Evolutionary conservation across 2,113 vertebrate species (phyloP).

Genomic region (Ptychochromis oligacanthus): DNA sequence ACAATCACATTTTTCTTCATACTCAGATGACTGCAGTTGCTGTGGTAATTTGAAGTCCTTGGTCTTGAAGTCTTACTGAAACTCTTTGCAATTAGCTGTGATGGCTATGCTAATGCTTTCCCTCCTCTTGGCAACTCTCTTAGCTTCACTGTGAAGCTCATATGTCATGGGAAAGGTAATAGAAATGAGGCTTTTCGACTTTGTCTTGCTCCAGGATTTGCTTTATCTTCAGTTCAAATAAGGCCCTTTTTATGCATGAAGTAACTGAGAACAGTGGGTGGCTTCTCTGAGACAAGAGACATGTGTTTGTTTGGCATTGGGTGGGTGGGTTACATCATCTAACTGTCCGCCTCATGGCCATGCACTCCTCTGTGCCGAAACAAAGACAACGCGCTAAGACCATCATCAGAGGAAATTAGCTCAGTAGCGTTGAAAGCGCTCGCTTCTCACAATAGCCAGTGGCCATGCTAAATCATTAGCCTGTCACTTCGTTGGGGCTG

Average conservation of each 20-base stretch:
- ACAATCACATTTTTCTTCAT: slow-evolving; percentile 2
- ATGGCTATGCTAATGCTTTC: slow-evolving; percentile 53
- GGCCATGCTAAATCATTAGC: slow-evolving; percentile 79
- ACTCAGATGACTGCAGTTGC: not conserved
- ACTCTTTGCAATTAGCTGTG: slow-evolving; percentile 44
- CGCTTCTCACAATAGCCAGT: slow-evolving; percentile 80
- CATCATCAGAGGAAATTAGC: slow-evolving; percentile 80
- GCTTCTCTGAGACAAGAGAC: slow-evolving; percentile 69
- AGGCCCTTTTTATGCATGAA: slow-evolving; percentile 39
- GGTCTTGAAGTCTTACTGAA: not conserved
- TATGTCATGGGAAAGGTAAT: slow-evolving; percentile 40
- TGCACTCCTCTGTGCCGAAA: slow-evolving; percentile 68
- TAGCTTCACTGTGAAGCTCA: slow-evolving; percentile 24
- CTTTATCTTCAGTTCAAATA: slow-evolving; percentile 59
- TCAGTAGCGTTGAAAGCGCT: slow-evolving; percentile 74
- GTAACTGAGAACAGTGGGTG: slow-evolving; percentile 63
- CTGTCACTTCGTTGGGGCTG: slow-evolving; percentile 73
- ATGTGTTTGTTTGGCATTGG: slow-evolving; percentile 76
- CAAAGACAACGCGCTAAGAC: slow-evolving; percentile 74
- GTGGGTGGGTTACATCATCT: slow-evolving; percentile 77
- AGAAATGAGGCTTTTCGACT: slow-evolving; percentile 38
- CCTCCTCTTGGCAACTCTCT: slow-evolving; percentile 34
- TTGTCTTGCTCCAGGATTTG: slow-evolving; percentile 39
- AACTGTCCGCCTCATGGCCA: slow-evolving; percentile 74
- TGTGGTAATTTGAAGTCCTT: slow-evolving; percentile 33